Conservation (phyloP, 2,888 invertebrate species). For the Watsonalla binaria region DNA sequence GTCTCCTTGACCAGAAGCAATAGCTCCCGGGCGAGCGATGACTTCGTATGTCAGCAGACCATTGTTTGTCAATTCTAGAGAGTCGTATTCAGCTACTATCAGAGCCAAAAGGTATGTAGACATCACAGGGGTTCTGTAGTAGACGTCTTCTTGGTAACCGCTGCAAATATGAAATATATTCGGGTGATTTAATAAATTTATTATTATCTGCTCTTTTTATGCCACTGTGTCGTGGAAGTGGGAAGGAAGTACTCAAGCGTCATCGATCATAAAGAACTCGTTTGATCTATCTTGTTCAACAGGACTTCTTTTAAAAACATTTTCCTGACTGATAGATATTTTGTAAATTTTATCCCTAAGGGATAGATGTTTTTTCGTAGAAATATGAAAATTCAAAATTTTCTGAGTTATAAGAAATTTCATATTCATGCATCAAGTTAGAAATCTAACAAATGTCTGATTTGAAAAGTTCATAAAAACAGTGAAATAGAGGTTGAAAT, state of each 20-base stretch:
- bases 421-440: not conserved
- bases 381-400: too few species aligned
- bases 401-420: too few species aligned
- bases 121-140: slow-evolving; percentile 65
- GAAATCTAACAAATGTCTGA: not conserved
- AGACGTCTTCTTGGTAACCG: slow-evolving; percentile 47
- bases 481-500: too few species aligned
- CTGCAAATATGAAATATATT: slow-evolving; percentile 24
- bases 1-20: slow-evolving; percentile 44
- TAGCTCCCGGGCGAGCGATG: slow-evolving; percentile 65
- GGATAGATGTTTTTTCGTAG: too few species aligned
- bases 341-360: not conserved
- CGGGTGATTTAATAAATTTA: too few species aligned
- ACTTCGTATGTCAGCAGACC: slow-evolving; percentile 48
- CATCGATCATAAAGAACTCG: too few species aligned
- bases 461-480: too few species aligned
- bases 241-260: too few species aligned
- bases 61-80: slow-evolving; percentile 10
- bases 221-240: too few species aligned
- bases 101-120: slow-evolving; percentile 86
- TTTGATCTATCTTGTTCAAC: too few species aligned
- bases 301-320: too few species aligned
- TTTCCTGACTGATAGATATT: not conserved
- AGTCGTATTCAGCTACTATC: slow-evolving; percentile 80
- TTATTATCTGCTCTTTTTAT: too few species aligned